Evolutionary conservation across 2,888 invertebrate genomes (phyloP).

Genomic region (Ctenicera cuprea): DNA sequence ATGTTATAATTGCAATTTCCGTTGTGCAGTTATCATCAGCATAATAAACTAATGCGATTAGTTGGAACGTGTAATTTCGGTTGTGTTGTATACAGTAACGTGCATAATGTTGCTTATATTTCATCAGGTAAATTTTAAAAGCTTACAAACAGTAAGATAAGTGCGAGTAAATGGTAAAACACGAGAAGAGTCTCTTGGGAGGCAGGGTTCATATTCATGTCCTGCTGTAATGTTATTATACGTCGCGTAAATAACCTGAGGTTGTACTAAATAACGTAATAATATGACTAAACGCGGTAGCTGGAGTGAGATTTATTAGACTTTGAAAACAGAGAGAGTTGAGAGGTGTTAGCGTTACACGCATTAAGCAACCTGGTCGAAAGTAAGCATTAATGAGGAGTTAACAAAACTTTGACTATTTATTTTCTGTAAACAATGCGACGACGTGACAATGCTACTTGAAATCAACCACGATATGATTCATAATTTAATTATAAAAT

Average conservation of each 20-base stretch:
- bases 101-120: conserved; percentile 50
- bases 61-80: conserved; percentile 34
- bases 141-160: conserved; percentile 65
- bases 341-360: conserved; percentile 60
- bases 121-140: conserved; percentile 63
- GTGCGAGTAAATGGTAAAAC: conserved; percentile 67
- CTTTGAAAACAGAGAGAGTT: conserved; percentile 65
- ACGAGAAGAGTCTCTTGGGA: conserved; percentile 67
- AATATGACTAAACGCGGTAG: conserved; percentile 68
- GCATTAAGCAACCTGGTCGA: conserved; percentile 58
- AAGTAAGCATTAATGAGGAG: conserved; percentile 56
- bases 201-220: conserved; percentile 69
- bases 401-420: conserved; percentile 34
- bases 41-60: conserved; percentile 38
- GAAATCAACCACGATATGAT: neutral
- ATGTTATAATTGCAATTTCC: conserved; percentile 13
- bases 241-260: conserved; percentile 67
- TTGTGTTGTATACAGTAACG: conserved; percentile 45
- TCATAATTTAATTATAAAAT: neutral
- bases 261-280: conserved; percentile 69
- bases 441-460: conserved; percentile 15
- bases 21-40: conserved; percentile 4
- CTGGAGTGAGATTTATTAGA: conserved; percentile 67
- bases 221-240: conserved; percentile 69
- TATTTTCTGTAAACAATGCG: conserved; percentile 24